These are phyloP conservation scores for Agrilus cyanescens DNA, from an alignment of 2,888 invertebrate genomes.

Conservation along the genomic window DNA sequence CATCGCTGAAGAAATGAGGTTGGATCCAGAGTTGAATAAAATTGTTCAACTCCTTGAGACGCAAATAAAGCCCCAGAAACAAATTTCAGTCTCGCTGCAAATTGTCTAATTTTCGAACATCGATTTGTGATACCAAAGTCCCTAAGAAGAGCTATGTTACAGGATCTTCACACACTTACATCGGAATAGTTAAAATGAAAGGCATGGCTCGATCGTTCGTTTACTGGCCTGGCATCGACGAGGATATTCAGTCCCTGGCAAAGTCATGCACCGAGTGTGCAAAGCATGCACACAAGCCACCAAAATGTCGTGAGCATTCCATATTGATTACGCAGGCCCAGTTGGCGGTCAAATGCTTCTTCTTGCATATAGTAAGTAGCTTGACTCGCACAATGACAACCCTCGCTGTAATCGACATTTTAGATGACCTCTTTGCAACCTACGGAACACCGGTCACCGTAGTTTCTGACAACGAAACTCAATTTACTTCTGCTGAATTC, in stretches of 20 bases:
- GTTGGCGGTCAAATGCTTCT: conserved; percentile 11
- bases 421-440: conserved; percentile 13
- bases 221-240: conserved; percentile 19
- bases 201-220: conserved; percentile 15
- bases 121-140: conserved; percentile 13
- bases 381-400: too few relatives aligned
- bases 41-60: conserved; percentile 1
- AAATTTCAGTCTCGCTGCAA: too few relatives aligned
- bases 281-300: conserved; percentile 11
- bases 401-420: too few relatives aligned
- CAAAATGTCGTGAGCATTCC: conserved; percentile 17
- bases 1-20: conserved; percentile 3
- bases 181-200: conserved; percentile 22
- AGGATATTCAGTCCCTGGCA: conserved; percentile 17
- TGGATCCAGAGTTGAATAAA: conserved; percentile 2
- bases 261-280: conserved; percentile 16
- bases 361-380: conserved; percentile 15
- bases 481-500: too few relatives aligned
- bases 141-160: conserved; percentile 11
- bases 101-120: too few relatives aligned
- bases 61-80: too few relatives aligned
- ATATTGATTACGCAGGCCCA: conserved; percentile 25
- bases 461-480: too few relatives aligned
- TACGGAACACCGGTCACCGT: too few relatives aligned
- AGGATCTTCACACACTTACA: conserved; percentile 18